Base-by-base conservation (phyloP, 2,888 invertebrate genomes). In the Pollenia angustigena region DNA sequence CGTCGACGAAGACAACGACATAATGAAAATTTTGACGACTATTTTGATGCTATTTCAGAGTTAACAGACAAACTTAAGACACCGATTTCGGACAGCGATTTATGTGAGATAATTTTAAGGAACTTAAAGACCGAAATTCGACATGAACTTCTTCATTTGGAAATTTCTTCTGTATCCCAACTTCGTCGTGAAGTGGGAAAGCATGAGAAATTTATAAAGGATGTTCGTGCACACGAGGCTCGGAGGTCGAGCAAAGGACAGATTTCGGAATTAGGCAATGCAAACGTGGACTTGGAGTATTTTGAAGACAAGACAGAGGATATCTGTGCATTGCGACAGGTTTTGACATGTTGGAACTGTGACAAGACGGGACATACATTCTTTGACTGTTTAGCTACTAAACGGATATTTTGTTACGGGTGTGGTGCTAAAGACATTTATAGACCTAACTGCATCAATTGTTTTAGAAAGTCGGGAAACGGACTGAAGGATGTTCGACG, bases 401-500 rank as follows among this genome's bases (percentile, higher is more conserved):
- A n/a, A 42, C 60, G 40, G 0, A n/a, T 60, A 60, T 42, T 60
- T 60, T 60, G 60, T 9, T 60, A 60, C 9, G 42, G 56, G 18
- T 56, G 56, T 23, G 56, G 23, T 56, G 23, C 23, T 10, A 56
- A 56, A 10, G 18, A 56, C 10, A 56, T 23, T 56, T 60, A 60
- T 60, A 60, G n/a, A 10, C 60, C 60, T n/a, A 40, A 32, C 40
- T 60, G 60, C n/a, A 4, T 42, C 60, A 42, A 60, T 14, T 60
- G 60, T 42, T 10, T 8, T 9, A 60, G 14, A n/a, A 32, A 42
- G 60, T 9, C 14, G 60, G 42, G 60, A 60, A 60, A 60, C 60
- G 42, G 60, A 40, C 42, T 2, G 60, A 60, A 40, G 60, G 60
- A 60, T 60, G 60, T 40, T 42, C 60, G 40, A 32, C 60, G 60